Conservation (phyloP, 2,888 invertebrate genomes). For the Leucophenga maculata region DNA sequence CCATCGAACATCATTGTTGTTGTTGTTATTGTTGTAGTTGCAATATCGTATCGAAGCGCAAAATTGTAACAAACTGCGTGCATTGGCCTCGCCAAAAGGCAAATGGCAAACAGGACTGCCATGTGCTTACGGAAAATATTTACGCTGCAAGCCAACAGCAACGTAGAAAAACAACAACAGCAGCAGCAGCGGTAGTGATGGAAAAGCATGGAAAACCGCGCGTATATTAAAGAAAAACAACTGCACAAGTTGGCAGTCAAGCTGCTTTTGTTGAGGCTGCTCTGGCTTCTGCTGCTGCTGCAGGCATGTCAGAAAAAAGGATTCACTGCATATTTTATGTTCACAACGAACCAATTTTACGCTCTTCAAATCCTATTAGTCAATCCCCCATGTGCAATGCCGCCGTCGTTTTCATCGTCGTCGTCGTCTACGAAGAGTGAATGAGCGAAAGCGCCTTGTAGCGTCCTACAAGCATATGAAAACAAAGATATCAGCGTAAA, state of each 20-base stretch:
- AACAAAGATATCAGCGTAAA: background rate
- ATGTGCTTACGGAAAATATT: conserved; percentile 31
- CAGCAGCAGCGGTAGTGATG: background rate
- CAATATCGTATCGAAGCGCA: conserved; percentile 56
- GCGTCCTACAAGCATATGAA: background rate
- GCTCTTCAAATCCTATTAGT: conserved; percentile 73
- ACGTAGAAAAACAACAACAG: conserved; percentile 4
- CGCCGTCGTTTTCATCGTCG: background rate
- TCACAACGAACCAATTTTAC: conserved; percentile 73
- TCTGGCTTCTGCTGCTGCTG: conserved; percentile 34
- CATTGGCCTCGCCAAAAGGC: conserved; percentile 50
- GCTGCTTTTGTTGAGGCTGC: background rate
- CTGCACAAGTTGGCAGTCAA: conserved; percentile 35
- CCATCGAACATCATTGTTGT: conserved; percentile 48
- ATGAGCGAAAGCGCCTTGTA: background rate
- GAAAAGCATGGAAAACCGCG: conserved; percentile 36
- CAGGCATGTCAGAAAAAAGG: conserved; percentile 63
- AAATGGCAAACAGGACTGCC: background rate
- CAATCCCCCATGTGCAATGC: conserved; percentile 67
- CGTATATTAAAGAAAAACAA: conserved; percentile 61
- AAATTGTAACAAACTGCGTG: conserved; percentile 61
- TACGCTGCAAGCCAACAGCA: conserved; percentile 22
- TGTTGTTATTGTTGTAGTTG: conserved; percentile 35
- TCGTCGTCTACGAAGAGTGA: background rate
- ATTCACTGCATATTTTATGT: conserved; percentile 73